Evolutionary conservation across 2,797 vertebrate species (phyloP).

Genomic region (Micromesistius poutassou): DNA sequence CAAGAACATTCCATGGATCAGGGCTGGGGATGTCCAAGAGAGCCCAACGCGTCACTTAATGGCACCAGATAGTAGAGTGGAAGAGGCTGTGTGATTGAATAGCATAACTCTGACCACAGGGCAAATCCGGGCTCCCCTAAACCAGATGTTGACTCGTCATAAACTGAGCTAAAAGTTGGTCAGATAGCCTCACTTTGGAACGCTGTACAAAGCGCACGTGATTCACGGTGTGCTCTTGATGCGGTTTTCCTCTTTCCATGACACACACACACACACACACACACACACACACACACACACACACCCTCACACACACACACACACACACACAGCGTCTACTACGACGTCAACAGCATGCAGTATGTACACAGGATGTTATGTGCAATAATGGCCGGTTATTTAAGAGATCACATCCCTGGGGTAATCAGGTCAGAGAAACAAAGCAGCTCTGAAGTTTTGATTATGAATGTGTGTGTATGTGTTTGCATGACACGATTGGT

Average conservation of each 20-base stretch:
- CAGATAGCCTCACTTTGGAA: slow-evolving; percentile 1
- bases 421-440: slow-evolving; percentile 13
- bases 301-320: slow-evolving; percentile 5
- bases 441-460: slow-evolving; percentile 19
- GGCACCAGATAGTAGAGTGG: background rate
- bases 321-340: background rate
- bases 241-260: slow-evolving; percentile 5
- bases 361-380: slow-evolving; percentile 19
- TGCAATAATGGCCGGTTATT: slow-evolving; percentile 23
- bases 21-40: background rate
- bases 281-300: background rate
- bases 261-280: background rate
- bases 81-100: background rate
- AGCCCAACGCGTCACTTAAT: background rate
- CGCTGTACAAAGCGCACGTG: background rate
- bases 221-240: background rate
- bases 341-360: slow-evolving; percentile 2
- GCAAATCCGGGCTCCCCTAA: background rate
- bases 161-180: background rate
- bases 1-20: background rate
- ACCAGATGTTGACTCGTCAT: background rate
- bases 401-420: slow-evolving; percentile 25
- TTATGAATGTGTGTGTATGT: slow-evolving; percentile 22
- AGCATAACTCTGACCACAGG: background rate
- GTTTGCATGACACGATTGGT: slow-evolving; percentile 9